A percentile compares a stretch with the other conserved stretches of the same genome.
phyloP scores from a whole-genome alignment of 2,797 vertebrate genomes.

The Chanos chanos region DNA sequence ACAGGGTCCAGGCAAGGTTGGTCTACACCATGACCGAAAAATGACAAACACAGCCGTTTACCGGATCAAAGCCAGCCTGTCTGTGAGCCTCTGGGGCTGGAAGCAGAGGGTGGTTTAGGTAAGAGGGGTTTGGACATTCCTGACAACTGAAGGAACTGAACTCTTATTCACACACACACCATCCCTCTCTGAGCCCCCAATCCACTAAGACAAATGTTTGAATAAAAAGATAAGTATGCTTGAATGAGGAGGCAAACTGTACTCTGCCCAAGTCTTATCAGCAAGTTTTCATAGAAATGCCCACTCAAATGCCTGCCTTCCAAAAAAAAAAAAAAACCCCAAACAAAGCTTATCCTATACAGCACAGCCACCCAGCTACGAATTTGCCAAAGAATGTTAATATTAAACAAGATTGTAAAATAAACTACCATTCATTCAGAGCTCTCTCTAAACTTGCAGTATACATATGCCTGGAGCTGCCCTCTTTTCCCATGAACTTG shows the following conservation, averaged over 20 bases:
- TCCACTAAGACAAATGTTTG: slow-evolving; percentile 12
- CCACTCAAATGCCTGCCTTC: slow-evolving; percentile 28
- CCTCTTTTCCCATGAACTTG: background rate
- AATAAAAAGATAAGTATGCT: slow-evolving; percentile 5
- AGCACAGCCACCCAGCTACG: slow-evolving; percentile 14
- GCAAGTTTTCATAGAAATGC: slow-evolving; percentile 28
- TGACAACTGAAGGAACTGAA: slow-evolving; percentile 3
- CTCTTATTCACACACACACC: background rate
- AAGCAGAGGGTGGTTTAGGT: slow-evolving; percentile 11
- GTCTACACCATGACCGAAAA: background rate
- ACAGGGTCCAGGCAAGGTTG: background rate
- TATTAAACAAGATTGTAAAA: slow-evolving; percentile 18
- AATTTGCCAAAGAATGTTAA: background rate
- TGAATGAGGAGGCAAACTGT: background rate
- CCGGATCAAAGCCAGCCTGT: background rate
- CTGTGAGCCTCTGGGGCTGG: background rate
- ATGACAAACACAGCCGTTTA: slow-evolving; percentile 1
- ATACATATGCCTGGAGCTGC: background rate
- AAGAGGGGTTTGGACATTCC: background rate
- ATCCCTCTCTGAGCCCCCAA: background rate
- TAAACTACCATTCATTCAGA: background rate
- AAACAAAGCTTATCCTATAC: background rate
- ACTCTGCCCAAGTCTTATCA: slow-evolving; percentile 26
- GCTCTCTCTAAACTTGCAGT: background rate
- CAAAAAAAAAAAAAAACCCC: slow-evolving; percentile 3